These are phyloP conservation scores for Lethocerus indicus DNA, from an alignment of 1,140 invertebrate species.

Conservation along the genomic window DNA sequence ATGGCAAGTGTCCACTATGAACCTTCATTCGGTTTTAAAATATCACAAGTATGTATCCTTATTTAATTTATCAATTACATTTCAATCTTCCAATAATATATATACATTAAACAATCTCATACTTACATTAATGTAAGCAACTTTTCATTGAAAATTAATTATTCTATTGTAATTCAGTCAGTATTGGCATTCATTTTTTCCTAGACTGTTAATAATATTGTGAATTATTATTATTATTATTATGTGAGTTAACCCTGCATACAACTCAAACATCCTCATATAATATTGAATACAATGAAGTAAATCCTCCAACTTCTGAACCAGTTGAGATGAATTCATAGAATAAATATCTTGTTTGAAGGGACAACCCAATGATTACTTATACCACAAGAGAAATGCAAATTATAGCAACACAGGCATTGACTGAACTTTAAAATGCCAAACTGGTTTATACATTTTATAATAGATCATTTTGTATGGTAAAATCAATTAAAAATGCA, in stretches of 20 bases:
- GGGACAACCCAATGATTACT: too few relatives aligned
- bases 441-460: too few relatives aligned
- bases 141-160: background rate
- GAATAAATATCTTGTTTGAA: too few relatives aligned
- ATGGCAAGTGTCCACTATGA: slow-evolving; percentile 67
- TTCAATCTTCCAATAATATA: background rate
- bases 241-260: background rate
- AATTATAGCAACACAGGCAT: too few relatives aligned
- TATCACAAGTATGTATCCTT: slow-evolving; percentile 62
- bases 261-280: background rate
- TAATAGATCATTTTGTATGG: too few relatives aligned
- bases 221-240: too few relatives aligned
- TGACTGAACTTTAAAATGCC: too few relatives aligned
- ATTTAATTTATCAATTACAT: background rate
- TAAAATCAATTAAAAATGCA: too few relatives aligned
- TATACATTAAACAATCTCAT: background rate
- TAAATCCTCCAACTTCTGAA: too few relatives aligned
- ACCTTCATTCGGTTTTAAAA: slow-evolving; percentile 67
- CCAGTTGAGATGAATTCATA: too few relatives aligned
- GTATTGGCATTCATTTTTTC: background rate
- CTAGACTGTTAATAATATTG: background rate
- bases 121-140: background rate
- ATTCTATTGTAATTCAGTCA: background rate
- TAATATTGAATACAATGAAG: slow-evolving; percentile 1
- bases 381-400: too few relatives aligned